Evolutionary conservation across 2,797 vertebrate species (phyloP), one percentile per base, ranked within the genome.

Genomic region (Lepilemur ruficaudatus): DNA sequence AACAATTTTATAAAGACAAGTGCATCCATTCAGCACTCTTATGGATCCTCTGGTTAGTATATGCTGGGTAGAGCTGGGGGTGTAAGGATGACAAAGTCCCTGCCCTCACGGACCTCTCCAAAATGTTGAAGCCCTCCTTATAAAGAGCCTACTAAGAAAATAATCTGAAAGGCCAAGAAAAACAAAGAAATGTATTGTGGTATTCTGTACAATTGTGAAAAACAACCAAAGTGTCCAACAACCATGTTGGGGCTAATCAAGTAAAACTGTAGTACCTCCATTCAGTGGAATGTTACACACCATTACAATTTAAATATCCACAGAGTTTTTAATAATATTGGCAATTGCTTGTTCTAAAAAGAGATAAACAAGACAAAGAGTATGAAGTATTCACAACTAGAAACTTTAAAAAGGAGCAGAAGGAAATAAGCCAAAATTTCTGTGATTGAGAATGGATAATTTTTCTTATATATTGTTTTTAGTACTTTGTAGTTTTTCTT

Each of bases 341-440:
- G 35, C 63, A 32, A 14, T 63, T 72, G 25, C 43, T n/a, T 72
- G 10, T 92, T 52, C 17, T 35, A 55, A 20, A 61, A 41, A 88
- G 61, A 93, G 41, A 93, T 5, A 38, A 83, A 72, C 11, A 50
- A 41, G 57, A 46, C 43, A 55, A 70, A 57, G 30, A 63, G 15
- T 72, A 8, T 85, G 73, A 7, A 73, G 0, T 82, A 25, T 89
- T 93, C 67, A 89, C n/a, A 95, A 59, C 67, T 75, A 43, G 75
- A 87, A 94, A 70, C 38, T 57, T 85, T 52, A 85, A 61, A 67
- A 61, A 69, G 63, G 61, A 83, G 30, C 30, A 72, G n/a, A 91
- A 92, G 70, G 46, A 95, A 93, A 79, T 93, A 65, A 72, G 23
- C 48, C 20, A 80, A 86, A 83, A 38, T 88, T 72, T 38, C 50